Conservation (phyloP, 1,140 invertebrate species). For the Philopotamus ludificatus region DNA sequence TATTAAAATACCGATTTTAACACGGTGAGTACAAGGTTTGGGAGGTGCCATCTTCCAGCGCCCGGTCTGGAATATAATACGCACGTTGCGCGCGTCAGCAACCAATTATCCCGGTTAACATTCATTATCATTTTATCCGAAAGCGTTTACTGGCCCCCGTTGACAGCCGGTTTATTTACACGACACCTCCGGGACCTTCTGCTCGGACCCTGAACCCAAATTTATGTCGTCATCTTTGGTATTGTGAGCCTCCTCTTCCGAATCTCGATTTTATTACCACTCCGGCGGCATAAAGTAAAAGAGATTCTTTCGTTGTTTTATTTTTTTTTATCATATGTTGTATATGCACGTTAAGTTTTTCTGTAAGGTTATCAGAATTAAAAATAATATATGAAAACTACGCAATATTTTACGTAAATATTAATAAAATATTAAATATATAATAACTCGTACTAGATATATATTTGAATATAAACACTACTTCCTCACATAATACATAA, state of each 20-base stretch:
- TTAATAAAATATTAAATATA: too few species aligned
- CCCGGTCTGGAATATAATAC: too few species aligned
- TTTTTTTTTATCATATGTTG: background rate
- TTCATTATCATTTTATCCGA: conserved; percentile 33
- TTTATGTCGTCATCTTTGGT: conserved; percentile 17
- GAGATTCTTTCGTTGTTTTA: background rate
- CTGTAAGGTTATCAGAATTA: background rate
- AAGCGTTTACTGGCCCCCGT: conserved; percentile 26
- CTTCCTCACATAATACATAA: too few species aligned
- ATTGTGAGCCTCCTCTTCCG: background rate
- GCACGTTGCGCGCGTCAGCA: too few species aligned
- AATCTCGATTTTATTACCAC: background rate
- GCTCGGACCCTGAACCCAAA: background rate
- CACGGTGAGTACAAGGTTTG: background rate
- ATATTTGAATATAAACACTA: too few species aligned
- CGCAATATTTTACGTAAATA: too few species aligned
- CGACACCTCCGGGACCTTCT: conserved; percentile 23
- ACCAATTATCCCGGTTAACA: conserved; percentile 6
- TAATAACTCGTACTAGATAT: too few species aligned
- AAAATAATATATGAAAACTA: too few species aligned
- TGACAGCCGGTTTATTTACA: conserved; percentile 21
- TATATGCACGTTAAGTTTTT: background rate
- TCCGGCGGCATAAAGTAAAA: background rate
- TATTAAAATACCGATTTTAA: background rate
- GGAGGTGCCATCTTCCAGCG: too few species aligned